Conservation (phyloP, 2,797 vertebrate genomes). For the Rhabdophis nuchalis region DNA sequence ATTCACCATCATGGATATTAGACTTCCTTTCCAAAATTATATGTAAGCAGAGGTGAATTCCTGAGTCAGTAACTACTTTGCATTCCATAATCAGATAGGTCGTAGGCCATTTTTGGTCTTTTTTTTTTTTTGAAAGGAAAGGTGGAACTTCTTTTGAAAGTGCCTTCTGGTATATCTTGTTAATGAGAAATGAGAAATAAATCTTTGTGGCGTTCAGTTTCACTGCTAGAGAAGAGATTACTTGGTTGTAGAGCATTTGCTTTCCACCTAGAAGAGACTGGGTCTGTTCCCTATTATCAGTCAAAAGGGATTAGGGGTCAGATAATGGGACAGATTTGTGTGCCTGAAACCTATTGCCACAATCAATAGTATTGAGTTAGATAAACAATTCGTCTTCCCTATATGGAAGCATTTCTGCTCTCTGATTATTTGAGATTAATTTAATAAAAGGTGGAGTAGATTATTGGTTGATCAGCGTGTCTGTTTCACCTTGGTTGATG, state of each 20-base stretch:
- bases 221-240: background rate
- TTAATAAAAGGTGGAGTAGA: background rate
- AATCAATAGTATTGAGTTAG: background rate
- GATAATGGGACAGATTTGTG: background rate
- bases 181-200: background rate
- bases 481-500: background rate
- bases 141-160: background rate
- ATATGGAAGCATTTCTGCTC: background rate
- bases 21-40: background rate
- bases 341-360: background rate
- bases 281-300: too few relatives aligned
- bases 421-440: background rate
- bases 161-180: background rate
- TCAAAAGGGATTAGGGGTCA: background rate
- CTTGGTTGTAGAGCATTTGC: background rate
- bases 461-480: background rate
- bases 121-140: background rate
- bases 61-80: background rate
- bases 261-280: background rate
- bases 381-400: background rate
- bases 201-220: background rate
- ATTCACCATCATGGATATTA: too few relatives aligned
- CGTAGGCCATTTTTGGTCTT: background rate
- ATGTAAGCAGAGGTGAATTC: background rate
- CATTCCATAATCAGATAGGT: background rate